Evolutionary conservation across 2,888 invertebrate species (phyloP), one percentile per base, ranked within the genome.

Genomic region (Seira sanloemensis): DNA sequence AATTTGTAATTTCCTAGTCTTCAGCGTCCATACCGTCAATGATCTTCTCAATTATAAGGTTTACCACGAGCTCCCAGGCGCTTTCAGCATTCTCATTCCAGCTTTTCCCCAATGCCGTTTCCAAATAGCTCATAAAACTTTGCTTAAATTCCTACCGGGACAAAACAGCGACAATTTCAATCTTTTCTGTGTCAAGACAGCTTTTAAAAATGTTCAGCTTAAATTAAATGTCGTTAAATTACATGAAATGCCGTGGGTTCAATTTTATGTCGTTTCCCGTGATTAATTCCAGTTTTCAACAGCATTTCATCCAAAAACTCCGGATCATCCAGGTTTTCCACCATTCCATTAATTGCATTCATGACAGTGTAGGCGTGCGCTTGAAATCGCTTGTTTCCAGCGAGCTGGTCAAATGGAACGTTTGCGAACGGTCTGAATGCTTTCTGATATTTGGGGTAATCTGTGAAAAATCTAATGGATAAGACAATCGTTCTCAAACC

Each of bases 361-460:
- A 93, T 91, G 23, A 93, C 91, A 75, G 91, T 92, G 50, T 91
- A 91, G 75, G 92, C 92, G 89, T 93, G 93, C 0, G 93, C 93
- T 80, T 92, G 92, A 87, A 93, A 92, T 83, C 91, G 92, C 67
- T 92, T 91, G 90, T 92, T 92, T 4, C 85, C 87, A 9, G 90
- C 86, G 72, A 93, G 90, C 76, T 93, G 91, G 0, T 91, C 90
- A 5, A 90, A 21, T 0, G 92, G 91, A 46, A 92, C 89, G 67
- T 92, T 91, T 86, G 91, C 91, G 88, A 93, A 93, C 0, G 91
- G 90, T n/a, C 90, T 88, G 90, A 93, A 93, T 1, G 90, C 73
- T n/a, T 90, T 88, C 84, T 92, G 92, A 82, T 92, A 91, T 25
- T 92, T 90, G 0, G 93, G 93, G 89, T 92, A 90, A 77, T 90